Percentiles rank a stretch among this genome's conserved stretches.
Conservation (phyloP, 2,113 vertebrate species). For the Vicugna pacos region DNA sequence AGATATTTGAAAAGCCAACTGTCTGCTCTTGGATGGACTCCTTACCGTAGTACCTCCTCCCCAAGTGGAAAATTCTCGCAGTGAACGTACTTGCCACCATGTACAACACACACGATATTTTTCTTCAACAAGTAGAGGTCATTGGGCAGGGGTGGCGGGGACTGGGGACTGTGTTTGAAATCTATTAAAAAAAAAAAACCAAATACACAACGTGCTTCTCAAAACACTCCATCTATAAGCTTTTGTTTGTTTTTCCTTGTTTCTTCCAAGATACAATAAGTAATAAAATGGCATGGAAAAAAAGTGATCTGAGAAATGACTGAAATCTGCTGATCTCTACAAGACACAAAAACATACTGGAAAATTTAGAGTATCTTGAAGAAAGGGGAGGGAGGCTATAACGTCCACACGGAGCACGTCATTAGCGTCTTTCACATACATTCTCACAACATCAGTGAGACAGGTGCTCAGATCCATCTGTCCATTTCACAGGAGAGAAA, state of each 20-base stretch:
- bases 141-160: neutral
- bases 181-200: neutral
- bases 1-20: conserved; percentile 49
- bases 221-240: neutral
- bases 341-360: neutral
- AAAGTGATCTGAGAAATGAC: neutral
- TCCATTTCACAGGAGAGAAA: neutral
- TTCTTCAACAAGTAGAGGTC: neutral
- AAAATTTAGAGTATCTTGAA: neutral
- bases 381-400: neutral
- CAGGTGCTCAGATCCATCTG: accelerated
- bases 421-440: accelerated
- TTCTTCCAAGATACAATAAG: conserved; percentile 43
- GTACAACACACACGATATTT: accelerated
- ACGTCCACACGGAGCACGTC: accelerated
- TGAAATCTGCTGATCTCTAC: neutral
- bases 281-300: neutral
- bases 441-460: neutral
- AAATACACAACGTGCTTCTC: neutral
- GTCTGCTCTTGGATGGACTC: neutral
- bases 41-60: neutral
- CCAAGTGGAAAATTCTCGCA: no score
- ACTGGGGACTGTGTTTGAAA: neutral
- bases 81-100: neutral
- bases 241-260: neutral